Conservation (phyloP, 2,888 invertebrate genomes). For the Alloplasta piceator region DNA sequence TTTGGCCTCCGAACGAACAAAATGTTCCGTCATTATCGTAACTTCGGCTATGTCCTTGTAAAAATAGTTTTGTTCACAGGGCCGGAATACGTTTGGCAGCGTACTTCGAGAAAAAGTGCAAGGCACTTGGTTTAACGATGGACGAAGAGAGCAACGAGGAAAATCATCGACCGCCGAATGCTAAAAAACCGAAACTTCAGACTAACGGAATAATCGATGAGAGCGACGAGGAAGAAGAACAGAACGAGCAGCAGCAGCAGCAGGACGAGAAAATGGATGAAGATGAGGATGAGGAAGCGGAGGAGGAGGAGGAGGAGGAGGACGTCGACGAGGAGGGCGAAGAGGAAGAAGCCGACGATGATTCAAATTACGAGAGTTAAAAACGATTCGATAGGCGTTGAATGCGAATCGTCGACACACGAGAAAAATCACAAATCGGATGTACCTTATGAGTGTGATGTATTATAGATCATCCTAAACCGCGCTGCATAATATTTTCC, state of each 20-base stretch:
- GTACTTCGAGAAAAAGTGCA: conserved; percentile 89
- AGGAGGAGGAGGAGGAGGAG: conserved; percentile 45
- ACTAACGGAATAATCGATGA: conserved; percentile 77
- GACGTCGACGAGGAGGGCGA: conserved; percentile 60
- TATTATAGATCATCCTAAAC: conserved; percentile 54
- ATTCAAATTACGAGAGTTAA: conserved; percentile 58
- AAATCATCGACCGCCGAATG: conserved; percentile 81
- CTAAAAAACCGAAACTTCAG: conserved; percentile 74
- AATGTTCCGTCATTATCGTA: conserved; percentile 46
- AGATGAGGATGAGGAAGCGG: conserved; percentile 55
- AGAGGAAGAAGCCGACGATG: conserved; percentile 53
- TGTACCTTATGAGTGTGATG: conserved; percentile 63
- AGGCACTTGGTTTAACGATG: conserved; percentile 86
- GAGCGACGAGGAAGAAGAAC: conserved; percentile 81
- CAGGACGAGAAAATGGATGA: conserved; percentile 55
- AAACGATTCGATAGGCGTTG: conserved; percentile 44
- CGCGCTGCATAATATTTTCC: conserved; percentile 41
- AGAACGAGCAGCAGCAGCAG: conserved; percentile 73
- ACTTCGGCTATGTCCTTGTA: conserved; percentile 70
- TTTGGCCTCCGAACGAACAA: conserved; percentile 82
- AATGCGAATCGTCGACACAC: conserved; percentile 20
- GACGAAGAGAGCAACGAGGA: conserved; percentile 76
- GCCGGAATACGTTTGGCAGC: conserved; percentile 90
- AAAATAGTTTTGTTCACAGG: conserved; percentile 85
- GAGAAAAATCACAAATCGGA: conserved; percentile 51